These are phyloP conservation scores for Pyralis farinalis DNA, from an alignment of 2,888 invertebrate species.

Conservation along the genomic window DNA sequence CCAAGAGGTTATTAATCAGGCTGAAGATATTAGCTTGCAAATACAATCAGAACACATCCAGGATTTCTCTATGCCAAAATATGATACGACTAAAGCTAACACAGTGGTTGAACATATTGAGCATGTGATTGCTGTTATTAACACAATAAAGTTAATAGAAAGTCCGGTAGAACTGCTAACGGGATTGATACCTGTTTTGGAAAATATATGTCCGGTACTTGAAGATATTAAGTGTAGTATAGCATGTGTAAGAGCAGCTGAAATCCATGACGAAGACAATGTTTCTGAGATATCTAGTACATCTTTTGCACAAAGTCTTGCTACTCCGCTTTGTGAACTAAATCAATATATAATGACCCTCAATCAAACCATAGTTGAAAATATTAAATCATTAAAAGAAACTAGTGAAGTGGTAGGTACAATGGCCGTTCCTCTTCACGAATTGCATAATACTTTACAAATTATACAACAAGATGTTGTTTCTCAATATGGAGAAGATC, in stretches of 20 bases:
- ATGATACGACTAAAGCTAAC: slow-evolving; percentile 37
- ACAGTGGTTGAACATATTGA: slow-evolving; percentile 55
- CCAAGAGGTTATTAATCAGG: slow-evolving; percentile 52
- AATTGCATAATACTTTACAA: slow-evolving; percentile 63
- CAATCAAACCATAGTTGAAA: slow-evolving; percentile 56
- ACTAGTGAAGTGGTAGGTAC: slow-evolving; percentile 45
- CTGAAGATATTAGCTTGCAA: slow-evolving; percentile 47
- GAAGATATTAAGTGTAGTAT: slow-evolving; percentile 58
- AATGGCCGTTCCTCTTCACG: slow-evolving; percentile 67
- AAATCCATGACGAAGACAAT: slow-evolving; percentile 36
- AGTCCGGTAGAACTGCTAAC: slow-evolving; percentile 33
- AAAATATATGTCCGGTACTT: slow-evolving; percentile 55
- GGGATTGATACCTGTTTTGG: slow-evolving; percentile 36
- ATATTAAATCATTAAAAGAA: slow-evolving; percentile 46
- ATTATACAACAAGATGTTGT: slow-evolving; percentile 67
- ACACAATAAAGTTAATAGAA: slow-evolving; percentile 47
- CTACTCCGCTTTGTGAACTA: slow-evolving; percentile 56
- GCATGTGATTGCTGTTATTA: slow-evolving; percentile 53
- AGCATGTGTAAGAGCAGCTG: slow-evolving; percentile 40
- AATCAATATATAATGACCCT: slow-evolving; percentile 54
- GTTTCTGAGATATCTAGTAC: slow-evolving; percentile 55
- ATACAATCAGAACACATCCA: slow-evolving; percentile 50
- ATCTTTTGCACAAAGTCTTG: slow-evolving; percentile 56
- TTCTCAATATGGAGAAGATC: slow-evolving; percentile 58
- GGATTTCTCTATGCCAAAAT: slow-evolving; percentile 29